Conservation (phyloP, 2,113 vertebrate genomes). For the Halcyon senegalensis region DNA sequence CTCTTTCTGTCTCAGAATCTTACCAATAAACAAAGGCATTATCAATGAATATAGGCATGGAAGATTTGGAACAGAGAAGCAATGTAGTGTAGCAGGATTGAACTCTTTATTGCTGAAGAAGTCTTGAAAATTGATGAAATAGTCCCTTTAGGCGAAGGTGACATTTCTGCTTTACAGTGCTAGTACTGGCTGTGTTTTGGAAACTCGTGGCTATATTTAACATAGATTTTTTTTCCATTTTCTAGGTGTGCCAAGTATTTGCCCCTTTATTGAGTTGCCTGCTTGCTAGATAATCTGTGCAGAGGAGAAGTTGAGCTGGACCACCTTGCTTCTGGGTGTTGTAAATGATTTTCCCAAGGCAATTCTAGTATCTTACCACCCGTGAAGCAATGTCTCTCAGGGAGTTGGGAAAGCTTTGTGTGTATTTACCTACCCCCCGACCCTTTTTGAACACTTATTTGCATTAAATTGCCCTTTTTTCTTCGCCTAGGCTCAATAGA, state of each 20-base stretch:
- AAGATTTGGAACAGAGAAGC: background rate
- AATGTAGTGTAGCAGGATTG: background rate
- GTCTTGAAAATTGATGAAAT: background rate
- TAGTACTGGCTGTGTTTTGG: background rate
- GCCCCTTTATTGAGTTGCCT: background rate
- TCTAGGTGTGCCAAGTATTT: background rate
- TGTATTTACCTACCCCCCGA: background rate
- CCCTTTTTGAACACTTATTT: background rate
- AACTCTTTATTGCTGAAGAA: background rate
- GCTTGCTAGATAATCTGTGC: background rate
- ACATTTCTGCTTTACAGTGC: background rate
- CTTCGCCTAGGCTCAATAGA: slow-evolving; percentile 87
- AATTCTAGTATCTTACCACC: background rate
- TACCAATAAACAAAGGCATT: background rate
- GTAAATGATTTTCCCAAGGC: background rate
- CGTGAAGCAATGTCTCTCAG: background rate
- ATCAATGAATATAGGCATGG: background rate
- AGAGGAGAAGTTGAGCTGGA: background rate
- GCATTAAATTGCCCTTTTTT: slow-evolving; percentile 21
- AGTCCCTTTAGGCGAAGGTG: background rate
- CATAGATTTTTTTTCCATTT: background rate
- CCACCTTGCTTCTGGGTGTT: background rate
- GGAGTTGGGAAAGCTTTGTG: background rate
- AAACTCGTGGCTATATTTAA: background rate
- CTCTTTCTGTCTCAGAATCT: background rate